Conservation (phyloP, 2,797 vertebrate genomes). For the Urocyon cinereoargenteus region DNA sequence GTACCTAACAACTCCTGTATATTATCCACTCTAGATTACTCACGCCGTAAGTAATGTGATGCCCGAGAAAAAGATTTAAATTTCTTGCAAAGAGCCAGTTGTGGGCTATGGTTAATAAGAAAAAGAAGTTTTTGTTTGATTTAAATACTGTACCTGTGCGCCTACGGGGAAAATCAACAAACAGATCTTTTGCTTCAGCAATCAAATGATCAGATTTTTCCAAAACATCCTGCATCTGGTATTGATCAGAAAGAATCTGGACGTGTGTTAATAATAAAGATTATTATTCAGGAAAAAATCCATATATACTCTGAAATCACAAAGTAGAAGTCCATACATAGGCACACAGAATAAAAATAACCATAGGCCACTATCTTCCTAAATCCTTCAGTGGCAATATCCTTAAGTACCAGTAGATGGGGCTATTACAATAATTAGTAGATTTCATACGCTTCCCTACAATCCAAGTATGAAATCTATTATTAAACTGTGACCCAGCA, state of each 20-base stretch:
- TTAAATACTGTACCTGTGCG: constrained; percentile 90
- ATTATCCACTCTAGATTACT: not conserved
- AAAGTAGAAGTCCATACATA: constrained; percentile 29
- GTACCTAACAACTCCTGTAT: not conserved
- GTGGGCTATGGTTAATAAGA: not conserved
- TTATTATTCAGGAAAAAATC: constrained; percentile 43
- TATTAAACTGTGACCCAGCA: constrained; percentile 8
- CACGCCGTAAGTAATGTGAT: constrained; percentile 11
- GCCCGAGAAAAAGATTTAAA: constrained; percentile 15
- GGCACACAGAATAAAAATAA: not conserved
- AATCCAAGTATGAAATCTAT: constrained; percentile 30
- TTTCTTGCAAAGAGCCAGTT: not conserved
- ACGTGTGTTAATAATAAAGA: constrained; percentile 66
- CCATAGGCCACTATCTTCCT: not conserved
- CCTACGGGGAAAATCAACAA: constrained; percentile 92
- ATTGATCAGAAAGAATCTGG: constrained; percentile 95
- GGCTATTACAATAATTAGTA: constrained; percentile 17
- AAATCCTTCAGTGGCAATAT: constrained; percentile 43
- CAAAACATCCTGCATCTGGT: constrained; percentile 92
- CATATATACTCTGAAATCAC: constrained; percentile 53
- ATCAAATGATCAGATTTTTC: constrained; percentile 92
- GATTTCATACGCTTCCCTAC: not conserved
- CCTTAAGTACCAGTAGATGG: constrained; percentile 64
- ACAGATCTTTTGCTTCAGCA: constrained; percentile 92
- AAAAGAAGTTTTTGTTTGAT: constrained; percentile 21